These are phyloP conservation scores for Lethrus apterus DNA, from an alignment of 1,140 invertebrate genomes.

Conservation along the genomic window DNA sequence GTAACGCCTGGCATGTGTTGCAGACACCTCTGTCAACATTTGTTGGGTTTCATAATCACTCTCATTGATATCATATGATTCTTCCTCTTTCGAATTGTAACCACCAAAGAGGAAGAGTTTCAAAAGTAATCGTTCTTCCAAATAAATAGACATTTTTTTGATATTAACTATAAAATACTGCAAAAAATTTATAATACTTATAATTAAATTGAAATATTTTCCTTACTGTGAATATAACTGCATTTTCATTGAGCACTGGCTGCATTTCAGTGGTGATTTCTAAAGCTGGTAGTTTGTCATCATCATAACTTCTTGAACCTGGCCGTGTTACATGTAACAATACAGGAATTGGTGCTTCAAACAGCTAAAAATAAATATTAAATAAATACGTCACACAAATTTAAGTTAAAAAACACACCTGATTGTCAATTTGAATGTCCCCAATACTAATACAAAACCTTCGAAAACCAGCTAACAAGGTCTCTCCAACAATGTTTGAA, in stretches of 20 bases:
- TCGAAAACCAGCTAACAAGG: conserved; percentile 48
- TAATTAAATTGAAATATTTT: not conserved
- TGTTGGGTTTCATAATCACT: conserved; percentile 68
- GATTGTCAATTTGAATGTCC: conserved; percentile 87
- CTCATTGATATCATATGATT: conserved; percentile 53
- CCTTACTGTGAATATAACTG: conserved; percentile 62
- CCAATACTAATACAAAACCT: conserved; percentile 67
- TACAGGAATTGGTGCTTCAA: conserved; percentile 76
- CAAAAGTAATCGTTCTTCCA: conserved; percentile 84
- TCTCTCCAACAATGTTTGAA: conserved; percentile 62
- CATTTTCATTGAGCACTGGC: conserved; percentile 64
- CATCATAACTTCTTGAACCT: conserved; percentile 29
- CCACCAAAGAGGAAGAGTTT: conserved; percentile 62
- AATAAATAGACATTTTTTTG: conserved; percentile 73
- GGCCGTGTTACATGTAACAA: conserved; percentile 63
- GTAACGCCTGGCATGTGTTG: conserved; percentile 73
- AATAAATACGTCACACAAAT: too few species aligned
- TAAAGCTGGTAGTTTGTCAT: conserved; percentile 50
- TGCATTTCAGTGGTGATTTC: conserved; percentile 59
- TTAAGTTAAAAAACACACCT: conserved; percentile 43
- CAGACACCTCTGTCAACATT: conserved; percentile 70
- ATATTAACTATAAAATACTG: conserved; percentile 74
- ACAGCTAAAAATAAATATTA: conserved; percentile 50
- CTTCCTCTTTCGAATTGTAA: conserved; percentile 55
- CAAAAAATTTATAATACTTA: conserved; percentile 34